Base-by-base conservation (phyloP, 2,797 vertebrate species). In the Pseudochirops cupreus region DNA sequence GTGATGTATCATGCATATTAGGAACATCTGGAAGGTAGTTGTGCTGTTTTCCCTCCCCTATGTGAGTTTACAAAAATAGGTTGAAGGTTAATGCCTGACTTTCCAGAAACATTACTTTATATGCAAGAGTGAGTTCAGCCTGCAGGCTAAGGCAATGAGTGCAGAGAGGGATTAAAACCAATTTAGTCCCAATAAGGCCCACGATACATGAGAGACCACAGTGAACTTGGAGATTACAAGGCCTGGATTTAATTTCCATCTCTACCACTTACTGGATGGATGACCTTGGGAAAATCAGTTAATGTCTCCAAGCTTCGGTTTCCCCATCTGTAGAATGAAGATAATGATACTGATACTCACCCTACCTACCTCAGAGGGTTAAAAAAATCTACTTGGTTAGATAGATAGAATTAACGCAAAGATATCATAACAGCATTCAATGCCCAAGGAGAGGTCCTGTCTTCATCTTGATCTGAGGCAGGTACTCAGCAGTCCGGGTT, bases 1-100 rank as follows among this genome's bases (percentile, higher is more conserved):
- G 54, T 67, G 56, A 91, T 87, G 39, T 50, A 87, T 50, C 93
- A 96, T 57, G 92, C 94, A 92, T 94, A 96, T 74, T 87, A 92
- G 90, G 7, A 94, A 67, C 87, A 96, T 92, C 55, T 95, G 91
- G 59, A 59, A 94, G 55, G n/a, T 6, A 95, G 5, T 56, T 13
- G 1, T 56, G 33, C 26, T 91, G 87, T 56, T 92, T 12, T 29
- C 53, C 56, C 52, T 87, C 16, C 58, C 39, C 53, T 54, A 26
- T 21, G 56, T 91, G 90, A 90, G 11, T 91, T 91, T 29, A 55
- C 59, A 95, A 95, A 87, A 59, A 95, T 54, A 96, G 39, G 90
- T 46, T 26, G 56, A 12, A 94, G 89, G 12, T 13, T 96, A 56
- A 92, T 39, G 52, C 92, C 94, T 89, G 95, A 56, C 52, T 91